Conservation (phyloP, 2,888 invertebrate genomes). For the Xylophagus ater region DNA sequence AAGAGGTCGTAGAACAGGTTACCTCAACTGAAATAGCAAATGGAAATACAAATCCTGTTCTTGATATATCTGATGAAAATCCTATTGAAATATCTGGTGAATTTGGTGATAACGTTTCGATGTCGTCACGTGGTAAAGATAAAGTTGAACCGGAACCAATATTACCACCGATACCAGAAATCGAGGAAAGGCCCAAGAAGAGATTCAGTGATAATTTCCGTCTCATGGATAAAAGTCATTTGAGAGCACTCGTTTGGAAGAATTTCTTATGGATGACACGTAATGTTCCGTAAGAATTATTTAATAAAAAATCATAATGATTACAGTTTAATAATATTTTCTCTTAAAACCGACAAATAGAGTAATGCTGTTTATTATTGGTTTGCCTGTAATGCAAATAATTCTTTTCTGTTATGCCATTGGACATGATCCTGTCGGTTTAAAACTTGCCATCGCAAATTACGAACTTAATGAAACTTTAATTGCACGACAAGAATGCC, state of each 20-base stretch:
- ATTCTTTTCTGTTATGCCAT: constrained; percentile 79
- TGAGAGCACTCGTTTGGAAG: constrained; percentile 79
- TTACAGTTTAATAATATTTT: background rate
- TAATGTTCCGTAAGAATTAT: constrained; percentile 58
- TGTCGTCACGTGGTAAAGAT: constrained; percentile 58
- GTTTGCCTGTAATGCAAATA: constrained; percentile 76
- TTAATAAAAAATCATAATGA: background rate
- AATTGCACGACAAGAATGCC: constrained; percentile 40
- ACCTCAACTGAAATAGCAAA: constrained; percentile 54
- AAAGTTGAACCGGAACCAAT: constrained; percentile 48
- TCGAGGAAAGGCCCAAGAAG: constrained; percentile 48
- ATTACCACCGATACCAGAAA: constrained; percentile 57
- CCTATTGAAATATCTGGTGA: constrained; percentile 69
- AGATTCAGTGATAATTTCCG: constrained; percentile 48
- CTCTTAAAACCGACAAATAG: constrained; percentile 34
- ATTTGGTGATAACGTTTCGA: constrained; percentile 75
- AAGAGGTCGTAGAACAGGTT: constrained; percentile 59
- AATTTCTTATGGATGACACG: constrained; percentile 79
- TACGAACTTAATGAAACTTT: constrained; percentile 51
- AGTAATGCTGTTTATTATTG: constrained; percentile 73
- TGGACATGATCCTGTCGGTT: constrained; percentile 70
- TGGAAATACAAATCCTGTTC: constrained; percentile 51
- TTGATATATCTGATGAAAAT: constrained; percentile 57
- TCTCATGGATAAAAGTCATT: constrained; percentile 57
- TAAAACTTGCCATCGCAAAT: constrained; percentile 71